These are phyloP conservation scores for Epirrhoe tristata DNA, from an alignment of 2,888 invertebrate species.

Conservation along the genomic window DNA sequence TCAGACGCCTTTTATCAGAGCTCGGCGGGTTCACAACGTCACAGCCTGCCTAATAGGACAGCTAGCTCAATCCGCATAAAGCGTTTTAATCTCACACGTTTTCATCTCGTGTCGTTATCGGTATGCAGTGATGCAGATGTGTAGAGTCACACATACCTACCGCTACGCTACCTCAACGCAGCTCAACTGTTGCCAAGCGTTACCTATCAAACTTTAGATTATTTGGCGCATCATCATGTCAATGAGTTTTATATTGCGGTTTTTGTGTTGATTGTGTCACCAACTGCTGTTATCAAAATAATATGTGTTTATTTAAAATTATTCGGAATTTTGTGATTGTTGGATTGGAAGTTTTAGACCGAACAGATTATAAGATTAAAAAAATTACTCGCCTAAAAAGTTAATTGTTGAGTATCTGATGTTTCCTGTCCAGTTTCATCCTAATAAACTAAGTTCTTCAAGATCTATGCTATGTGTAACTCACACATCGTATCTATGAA, in stretches of 20 bases:
- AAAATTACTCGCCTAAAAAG: too few species aligned
- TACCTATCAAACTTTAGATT: conserved; percentile 5
- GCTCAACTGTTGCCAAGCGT: conserved; percentile 21
- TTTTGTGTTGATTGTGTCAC: conserved; percentile 1
- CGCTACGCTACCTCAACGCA: conserved; percentile 6
- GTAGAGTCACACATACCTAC: conserved; percentile 21
- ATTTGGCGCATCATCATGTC: not conserved
- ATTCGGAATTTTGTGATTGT: not conserved
- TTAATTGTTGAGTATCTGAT: too few species aligned
- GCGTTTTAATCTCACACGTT: conserved; percentile 26
- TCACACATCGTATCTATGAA: not conserved
- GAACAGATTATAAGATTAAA: too few species aligned
- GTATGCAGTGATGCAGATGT: not conserved
- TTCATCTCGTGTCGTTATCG: conserved; percentile 1
- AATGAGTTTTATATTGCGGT: conserved; percentile 2
- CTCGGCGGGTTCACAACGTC: conserved; percentile 60
- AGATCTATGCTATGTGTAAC: not conserved
- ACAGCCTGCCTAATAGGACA: conserved; percentile 60
- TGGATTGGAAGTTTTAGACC: too few species aligned
- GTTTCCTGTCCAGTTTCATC: too few species aligned
- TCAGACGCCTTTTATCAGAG: conserved; percentile 77
- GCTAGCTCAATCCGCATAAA: conserved; percentile 42
- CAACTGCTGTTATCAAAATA: not conserved
- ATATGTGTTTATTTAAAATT: not conserved
- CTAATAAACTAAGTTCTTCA: too few species aligned